A percentile compares a stretch with the other conserved stretches of the same genome.
Evolutionary conservation across 1,140 invertebrate species (phyloP).

Genomic region (Drosophila sp.): DNA sequence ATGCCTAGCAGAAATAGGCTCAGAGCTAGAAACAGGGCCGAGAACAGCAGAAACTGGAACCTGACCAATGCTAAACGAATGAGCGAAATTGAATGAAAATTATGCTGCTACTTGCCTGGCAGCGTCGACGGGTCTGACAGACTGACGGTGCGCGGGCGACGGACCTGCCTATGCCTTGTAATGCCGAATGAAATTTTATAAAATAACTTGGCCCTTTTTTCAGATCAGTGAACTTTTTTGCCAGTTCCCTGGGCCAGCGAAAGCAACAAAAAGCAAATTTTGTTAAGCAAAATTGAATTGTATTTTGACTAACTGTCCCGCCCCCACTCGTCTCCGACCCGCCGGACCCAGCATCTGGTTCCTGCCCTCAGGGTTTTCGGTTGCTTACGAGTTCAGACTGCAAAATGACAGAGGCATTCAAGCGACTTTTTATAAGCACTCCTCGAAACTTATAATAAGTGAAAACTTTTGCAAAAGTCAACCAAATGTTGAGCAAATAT

Average conservation of each 20-base stretch:
- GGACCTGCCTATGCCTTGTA: conserved; percentile 12
- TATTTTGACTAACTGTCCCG: conserved; percentile 60
- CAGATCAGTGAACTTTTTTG: conserved; percentile 79
- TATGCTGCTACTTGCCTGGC: conserved; percentile 69
- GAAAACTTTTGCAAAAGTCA: conserved; percentile 12
- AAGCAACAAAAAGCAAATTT: conserved; percentile 34
- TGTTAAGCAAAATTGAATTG: conserved; percentile 76
- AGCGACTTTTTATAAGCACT: conserved; percentile 30
- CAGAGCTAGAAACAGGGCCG: not conserved
- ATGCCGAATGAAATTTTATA: conserved; percentile 64
- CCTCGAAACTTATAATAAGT: conserved; percentile 9
- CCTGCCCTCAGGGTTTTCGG: not conserved
- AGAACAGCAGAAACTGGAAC: not conserved
- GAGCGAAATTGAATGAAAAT: conserved; percentile 81
- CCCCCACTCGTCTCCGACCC: no score
- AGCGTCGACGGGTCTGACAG: conserved; percentile 19
- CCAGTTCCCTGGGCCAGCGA: conserved; percentile 14
- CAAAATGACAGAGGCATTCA: conserved; percentile 55
- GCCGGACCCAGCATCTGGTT: not conserved
- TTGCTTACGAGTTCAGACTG: conserved; percentile 26
- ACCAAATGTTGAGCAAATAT: conserved; percentile 12
- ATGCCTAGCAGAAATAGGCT: conserved; percentile 11
- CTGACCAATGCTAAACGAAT: conserved; percentile 65
- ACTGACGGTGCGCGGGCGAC: no score
- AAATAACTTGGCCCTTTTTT: conserved; percentile 78